Base-by-base conservation (phyloP, 2,888 invertebrate genomes). In the Torymus tubicola region DNA sequence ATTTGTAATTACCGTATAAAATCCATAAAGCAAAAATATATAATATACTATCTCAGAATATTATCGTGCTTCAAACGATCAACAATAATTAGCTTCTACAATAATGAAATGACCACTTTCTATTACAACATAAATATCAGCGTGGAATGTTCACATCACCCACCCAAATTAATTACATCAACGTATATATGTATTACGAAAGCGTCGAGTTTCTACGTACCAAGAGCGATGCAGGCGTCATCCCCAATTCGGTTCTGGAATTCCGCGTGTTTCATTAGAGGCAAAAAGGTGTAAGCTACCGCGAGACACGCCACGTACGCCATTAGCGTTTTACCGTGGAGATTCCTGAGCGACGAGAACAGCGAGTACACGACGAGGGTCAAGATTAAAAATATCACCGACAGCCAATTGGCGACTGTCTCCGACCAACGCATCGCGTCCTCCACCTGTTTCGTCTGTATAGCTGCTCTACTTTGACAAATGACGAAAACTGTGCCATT, bases 311-410 rank as follows among this genome's bases (percentile, higher is more conserved):
- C 84, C 11, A 88, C 83, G 82, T 90, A 87, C 18, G 82, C 82
- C 85, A 88, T 86, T 11, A 90, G 81, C 4, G 86, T 87, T 68
- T 85, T 80, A 2, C 90, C 90, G 50, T 89, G 89, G n/a, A 90
- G 84, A 77, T 87, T 90, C 52, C 85, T 85, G 71, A 90, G 80
- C 72, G 87, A 85, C 4, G 87, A 86, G 4, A 90, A 76, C 1
- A 88, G 21, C 2, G 86, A 82, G 82, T 90, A 90, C n/a, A 88
- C 87, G 18, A 87, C 0, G 60, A 89, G 86, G 0, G 90, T 90
- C 13, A 85, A 74, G 0, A 86, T 60, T 0, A 90, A 81, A 71
- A 87, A 89, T 10, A 85, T 69, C 21, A 83, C 82, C 5, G 89
- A 89, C 5, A 88, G 11, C 21, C 16, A 55, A 11, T 61, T 61